phyloP scores from a whole-genome alignment of 1,140 invertebrate species.

The Palaemon carinicauda region DNA sequence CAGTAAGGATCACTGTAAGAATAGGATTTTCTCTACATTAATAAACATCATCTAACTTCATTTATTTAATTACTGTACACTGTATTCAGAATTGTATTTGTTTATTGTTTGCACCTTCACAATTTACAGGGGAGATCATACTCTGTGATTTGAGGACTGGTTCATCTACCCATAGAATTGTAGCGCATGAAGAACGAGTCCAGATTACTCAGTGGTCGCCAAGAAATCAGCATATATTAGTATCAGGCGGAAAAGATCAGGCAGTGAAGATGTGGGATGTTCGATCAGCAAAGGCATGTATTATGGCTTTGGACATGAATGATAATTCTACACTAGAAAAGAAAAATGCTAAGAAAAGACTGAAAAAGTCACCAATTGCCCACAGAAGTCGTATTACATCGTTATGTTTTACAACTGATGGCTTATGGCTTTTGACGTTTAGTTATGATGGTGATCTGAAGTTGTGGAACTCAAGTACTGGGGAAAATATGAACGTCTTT shows the following conservation, averaged over 20 bases:
- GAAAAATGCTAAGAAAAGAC: background rate
- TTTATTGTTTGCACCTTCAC: too few species aligned
- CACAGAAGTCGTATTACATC: constrained; percentile 29
- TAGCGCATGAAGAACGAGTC: constrained; percentile 12
- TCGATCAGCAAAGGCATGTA: background rate
- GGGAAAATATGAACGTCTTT: constrained; percentile 19
- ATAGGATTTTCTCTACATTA: too few species aligned
- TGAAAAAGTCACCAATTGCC: constrained; percentile 23
- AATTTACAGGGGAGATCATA: constrained; percentile 39
- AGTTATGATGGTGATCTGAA: constrained; percentile 22
- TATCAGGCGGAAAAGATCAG: constrained; percentile 34
- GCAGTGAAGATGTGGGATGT: constrained; percentile 48
- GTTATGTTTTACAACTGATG: constrained; percentile 45
- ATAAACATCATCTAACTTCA: too few species aligned
- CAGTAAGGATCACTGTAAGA: too few species aligned
- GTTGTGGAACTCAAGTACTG: constrained; percentile 32
- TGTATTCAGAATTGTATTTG: too few species aligned
- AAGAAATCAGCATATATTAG: constrained; percentile 24
- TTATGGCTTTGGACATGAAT: constrained; percentile 25
- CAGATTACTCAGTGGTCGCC: constrained; percentile 38
- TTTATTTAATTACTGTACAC: too few species aligned
- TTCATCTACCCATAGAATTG: constrained; percentile 33
- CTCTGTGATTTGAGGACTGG: constrained; percentile 47
- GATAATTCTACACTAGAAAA: background rate
- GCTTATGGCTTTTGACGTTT: constrained; percentile 40